Conservation (phyloP, 2,797 vertebrate species). For the Enteromius radiatus region DNA sequence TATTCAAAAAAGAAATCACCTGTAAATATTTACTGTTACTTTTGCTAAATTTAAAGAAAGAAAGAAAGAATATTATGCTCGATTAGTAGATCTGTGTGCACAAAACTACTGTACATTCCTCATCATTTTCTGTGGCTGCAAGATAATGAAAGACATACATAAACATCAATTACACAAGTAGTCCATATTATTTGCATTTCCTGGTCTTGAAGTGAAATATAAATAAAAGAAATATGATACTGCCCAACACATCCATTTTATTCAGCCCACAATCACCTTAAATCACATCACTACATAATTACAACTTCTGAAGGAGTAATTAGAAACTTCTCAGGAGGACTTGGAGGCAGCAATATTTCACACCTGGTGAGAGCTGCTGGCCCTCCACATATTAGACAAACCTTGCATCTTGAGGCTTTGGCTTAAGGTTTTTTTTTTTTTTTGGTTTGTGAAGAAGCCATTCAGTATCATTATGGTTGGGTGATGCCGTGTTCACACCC, state of each 20-base stretch:
- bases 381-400: neutral
- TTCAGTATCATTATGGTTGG: conserved; percentile 5
- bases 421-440: neutral
- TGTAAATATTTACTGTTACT: too few species aligned
- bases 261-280: neutral
- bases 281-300: conserved; percentile 5
- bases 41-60: too few species aligned
- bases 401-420: neutral
- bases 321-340: neutral
- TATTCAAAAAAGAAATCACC: neutral
- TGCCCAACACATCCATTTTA: neutral
- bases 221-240: neutral
- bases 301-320: neutral
- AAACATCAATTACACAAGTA: conserved; percentile 6
- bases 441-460: neutral
- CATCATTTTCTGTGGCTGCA: conserved; percentile 1
- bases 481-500: conserved; percentile 9
- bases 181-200: neutral
- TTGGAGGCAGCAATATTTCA: conserved; percentile 11
- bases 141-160: neutral
- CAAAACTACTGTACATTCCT: neutral
- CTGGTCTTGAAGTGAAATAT: neutral
- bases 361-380: neutral
- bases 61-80: neutral
- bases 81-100: neutral